Percentiles rank a stretch among this genome's conserved stretches.
Evolutionary conservation across 2,113 vertebrate species (phyloP).

Genomic region (Chrysemys picta): DNA sequence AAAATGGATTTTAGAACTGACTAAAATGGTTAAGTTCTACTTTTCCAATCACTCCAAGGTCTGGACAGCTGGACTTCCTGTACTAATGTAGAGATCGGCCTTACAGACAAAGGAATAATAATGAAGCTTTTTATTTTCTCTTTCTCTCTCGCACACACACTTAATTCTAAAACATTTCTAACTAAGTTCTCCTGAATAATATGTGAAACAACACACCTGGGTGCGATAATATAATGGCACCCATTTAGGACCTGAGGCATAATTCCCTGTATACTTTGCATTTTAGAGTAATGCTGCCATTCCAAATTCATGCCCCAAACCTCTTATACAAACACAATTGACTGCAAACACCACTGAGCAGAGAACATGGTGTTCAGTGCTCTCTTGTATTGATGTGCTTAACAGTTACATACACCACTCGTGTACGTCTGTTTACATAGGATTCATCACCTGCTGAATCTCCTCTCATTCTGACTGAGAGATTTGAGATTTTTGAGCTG

Average conservation of each 20-base stretch:
- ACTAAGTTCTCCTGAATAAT: neutral
- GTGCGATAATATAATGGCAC: neutral
- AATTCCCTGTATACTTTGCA: neutral
- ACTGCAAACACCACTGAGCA: neutral
- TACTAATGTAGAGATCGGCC: neutral
- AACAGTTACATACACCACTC: accelerated
- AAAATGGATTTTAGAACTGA: neutral
- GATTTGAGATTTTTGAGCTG: neutral
- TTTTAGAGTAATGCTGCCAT: neutral
- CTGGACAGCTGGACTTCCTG: neutral
- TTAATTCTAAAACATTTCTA: neutral
- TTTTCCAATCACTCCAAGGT: neutral
- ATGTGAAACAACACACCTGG: neutral
- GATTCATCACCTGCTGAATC: neutral
- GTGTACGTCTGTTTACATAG: neutral
- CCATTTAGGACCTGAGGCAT: neutral
- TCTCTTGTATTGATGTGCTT: neutral
- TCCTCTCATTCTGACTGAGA: accelerated
- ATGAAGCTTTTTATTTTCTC: neutral
- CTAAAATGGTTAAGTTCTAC: neutral
- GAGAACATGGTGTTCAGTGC: neutral
- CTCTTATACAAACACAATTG: neutral
- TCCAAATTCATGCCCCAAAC: neutral
- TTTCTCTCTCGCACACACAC: no score
- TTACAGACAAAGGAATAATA: neutral